Evolutionary conservation across 2,113 vertebrate species (phyloP), one percentile per base, ranked within the genome.

Genomic region (Paralichthys olivaceus): DNA sequence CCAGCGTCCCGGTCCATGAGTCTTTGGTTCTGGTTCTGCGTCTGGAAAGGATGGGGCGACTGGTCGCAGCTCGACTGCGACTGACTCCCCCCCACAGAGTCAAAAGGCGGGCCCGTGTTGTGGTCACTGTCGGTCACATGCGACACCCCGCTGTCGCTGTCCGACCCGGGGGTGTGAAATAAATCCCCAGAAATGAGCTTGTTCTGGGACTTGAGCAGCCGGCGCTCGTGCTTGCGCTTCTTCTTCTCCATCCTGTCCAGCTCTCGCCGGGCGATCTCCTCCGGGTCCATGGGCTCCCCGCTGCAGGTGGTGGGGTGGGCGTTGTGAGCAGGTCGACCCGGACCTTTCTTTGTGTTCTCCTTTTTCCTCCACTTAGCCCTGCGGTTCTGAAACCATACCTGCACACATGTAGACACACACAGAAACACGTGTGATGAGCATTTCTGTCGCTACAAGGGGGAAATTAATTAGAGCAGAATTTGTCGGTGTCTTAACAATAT

Each of bases 331-430:
- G 98, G 97, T 92, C 98, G 92, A 75, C 98, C 98, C 0, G 98
- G 97, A 58, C 98, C 98, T 34, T 99, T 99, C 94, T 99, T 99
- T 14, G 98, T 99, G 92, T 99, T 99, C 61, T 99, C 98, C 86
- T 99, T 99, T 94, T 99, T 99, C 87, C 98, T 95, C 97, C 98
- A 99, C 83, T 99, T 99, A 83, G 98, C 98, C 86, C 98, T 95
- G 79, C 98, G 98, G 81, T 98, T 99, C 94, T 99, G 97, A 93
- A 99, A 99, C 98, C 98, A 99, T 25, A 99, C 98, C 98, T 99
- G 93, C 85, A 93, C 53, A n/a, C 22, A 19, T 19, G 19, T 7
- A 49, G 15, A 49, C 45, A 49, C 40, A 43, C 49, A 53, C 49
- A n/a, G 19, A 22, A 34, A 64, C 45, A 93, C 7, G 34, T 56